phyloP scores from a whole-genome alignment of 2,113 vertebrate species.

The Bolborhynchus lineola region DNA sequence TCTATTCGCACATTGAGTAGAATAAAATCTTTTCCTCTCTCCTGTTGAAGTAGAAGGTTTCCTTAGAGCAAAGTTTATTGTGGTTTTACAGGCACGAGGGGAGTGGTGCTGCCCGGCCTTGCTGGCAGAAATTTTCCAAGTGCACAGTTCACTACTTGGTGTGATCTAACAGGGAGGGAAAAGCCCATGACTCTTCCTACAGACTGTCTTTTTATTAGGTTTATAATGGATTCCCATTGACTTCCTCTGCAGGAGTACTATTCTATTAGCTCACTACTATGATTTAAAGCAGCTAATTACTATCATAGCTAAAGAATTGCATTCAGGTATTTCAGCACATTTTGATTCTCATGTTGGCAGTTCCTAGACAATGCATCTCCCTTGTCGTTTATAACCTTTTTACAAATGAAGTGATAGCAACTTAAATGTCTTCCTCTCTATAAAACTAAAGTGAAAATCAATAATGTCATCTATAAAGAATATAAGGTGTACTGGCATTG shows the following conservation, averaged over 20 bases:
- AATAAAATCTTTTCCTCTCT: not conserved
- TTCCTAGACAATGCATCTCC: not conserved
- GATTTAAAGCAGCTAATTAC: slow-evolving; percentile 73
- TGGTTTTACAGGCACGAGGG: slow-evolving; percentile 41
- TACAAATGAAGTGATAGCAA: not conserved
- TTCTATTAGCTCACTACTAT: slow-evolving; percentile 67
- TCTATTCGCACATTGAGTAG: not conserved
- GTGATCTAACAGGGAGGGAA: slow-evolving; percentile 69
- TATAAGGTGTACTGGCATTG: not conserved
- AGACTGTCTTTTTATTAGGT: slow-evolving; percentile 79
- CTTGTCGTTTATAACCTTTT: not conserved
- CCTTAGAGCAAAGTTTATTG: slow-evolving; percentile 45
- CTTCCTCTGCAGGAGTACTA: slow-evolving; percentile 60
- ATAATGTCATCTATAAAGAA: not conserved
- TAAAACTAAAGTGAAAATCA: slow-evolving; percentile 16
- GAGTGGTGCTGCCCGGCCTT: slow-evolving; percentile 41
- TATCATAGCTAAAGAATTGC: slow-evolving; percentile 68
- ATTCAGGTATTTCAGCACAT: slow-evolving; percentile 54
- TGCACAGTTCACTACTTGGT: slow-evolving; percentile 54
- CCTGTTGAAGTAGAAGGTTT: slow-evolving; percentile 15
- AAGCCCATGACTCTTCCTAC: slow-evolving; percentile 66
- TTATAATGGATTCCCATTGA: slow-evolving; percentile 78
- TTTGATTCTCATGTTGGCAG: not conserved
- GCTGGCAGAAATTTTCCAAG: slow-evolving; percentile 58
- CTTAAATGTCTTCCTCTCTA: not conserved